A percentile compares a stretch with the other conserved stretches of the same genome.
These are phyloP conservation scores for Vandiemenella viatica DNA, from an alignment of 2,888 invertebrate genomes.

Conservation along the genomic window DNA sequence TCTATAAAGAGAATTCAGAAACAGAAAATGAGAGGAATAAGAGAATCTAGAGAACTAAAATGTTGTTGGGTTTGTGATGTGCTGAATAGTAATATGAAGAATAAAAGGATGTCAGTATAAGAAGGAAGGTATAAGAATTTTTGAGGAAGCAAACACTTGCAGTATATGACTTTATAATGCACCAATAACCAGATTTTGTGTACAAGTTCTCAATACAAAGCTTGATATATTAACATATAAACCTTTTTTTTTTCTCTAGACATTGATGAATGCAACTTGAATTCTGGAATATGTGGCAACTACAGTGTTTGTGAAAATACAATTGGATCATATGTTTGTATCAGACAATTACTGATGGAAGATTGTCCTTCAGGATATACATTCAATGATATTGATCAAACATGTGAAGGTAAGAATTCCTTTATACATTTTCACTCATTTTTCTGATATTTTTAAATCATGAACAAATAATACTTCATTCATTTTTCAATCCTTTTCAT, in stretches of 20 bases:
- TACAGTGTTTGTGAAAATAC: constrained; percentile 50
- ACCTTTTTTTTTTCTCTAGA: constrained; percentile 41
- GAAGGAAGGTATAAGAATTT: too few relatives aligned
- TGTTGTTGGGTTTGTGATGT: too few relatives aligned
- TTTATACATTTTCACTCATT: neutral
- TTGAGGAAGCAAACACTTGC: too few relatives aligned
- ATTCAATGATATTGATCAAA: constrained; percentile 16
- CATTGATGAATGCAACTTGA: constrained; percentile 59
- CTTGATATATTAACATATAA: too few relatives aligned
- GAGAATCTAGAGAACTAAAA: too few relatives aligned
- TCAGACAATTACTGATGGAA: constrained; percentile 28
- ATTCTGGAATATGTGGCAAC: constrained; percentile 39
- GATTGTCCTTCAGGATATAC: constrained; percentile 22
- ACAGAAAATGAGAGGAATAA: too few relatives aligned
- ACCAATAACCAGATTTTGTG: too few relatives aligned
- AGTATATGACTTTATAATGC: too few relatives aligned
- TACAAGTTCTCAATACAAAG: too few relatives aligned
- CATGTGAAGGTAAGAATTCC: constrained; percentile 19
- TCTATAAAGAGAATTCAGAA: too few relatives aligned
- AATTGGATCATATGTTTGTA: constrained; percentile 48
- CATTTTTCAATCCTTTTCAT: neutral
- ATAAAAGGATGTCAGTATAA: too few relatives aligned
- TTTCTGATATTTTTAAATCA: neutral
- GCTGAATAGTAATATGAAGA: too few relatives aligned
- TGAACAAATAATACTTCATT: neutral